Conservation (phyloP, 2,888 invertebrate species). For the Leptopterna dolabrata region DNA sequence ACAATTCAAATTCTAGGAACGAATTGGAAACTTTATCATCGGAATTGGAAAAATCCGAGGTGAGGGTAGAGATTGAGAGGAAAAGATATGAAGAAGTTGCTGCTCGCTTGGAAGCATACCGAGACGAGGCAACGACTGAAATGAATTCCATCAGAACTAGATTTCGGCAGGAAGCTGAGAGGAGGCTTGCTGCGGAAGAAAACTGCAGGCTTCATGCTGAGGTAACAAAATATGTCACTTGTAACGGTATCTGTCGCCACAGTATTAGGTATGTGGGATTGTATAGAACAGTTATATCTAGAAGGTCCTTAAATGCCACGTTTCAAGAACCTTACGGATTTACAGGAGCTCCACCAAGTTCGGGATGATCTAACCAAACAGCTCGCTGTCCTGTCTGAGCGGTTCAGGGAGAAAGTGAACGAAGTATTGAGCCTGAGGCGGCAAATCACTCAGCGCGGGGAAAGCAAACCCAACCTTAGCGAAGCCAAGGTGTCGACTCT, state of each 20-base stretch:
- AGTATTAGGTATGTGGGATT: too few relatives aligned
- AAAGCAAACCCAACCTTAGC: not conserved
- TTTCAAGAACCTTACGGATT: not conserved
- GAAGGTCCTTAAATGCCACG: too few relatives aligned
- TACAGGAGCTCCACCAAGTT: conserved; percentile 71
- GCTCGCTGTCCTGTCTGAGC: conserved; percentile 68
- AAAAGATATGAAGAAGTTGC: conserved; percentile 69
- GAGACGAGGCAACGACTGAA: conserved; percentile 68
- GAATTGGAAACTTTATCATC: conserved; percentile 73
- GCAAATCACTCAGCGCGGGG: conserved; percentile 67
- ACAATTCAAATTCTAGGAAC: conserved; percentile 65
- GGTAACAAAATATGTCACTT: conserved; percentile 64
- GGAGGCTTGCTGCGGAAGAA: conserved; percentile 67
- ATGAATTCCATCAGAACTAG: conserved; percentile 69
- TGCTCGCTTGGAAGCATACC: conserved; percentile 64
- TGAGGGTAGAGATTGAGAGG: conserved; percentile 67
- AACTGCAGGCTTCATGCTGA: conserved; percentile 68
- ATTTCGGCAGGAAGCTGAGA: conserved; percentile 67
- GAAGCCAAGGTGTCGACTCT: conserved; percentile 66
- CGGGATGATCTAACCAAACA: conserved; percentile 71
- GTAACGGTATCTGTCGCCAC: too few relatives aligned
- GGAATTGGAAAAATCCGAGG: conserved; percentile 71
- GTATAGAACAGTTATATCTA: too few relatives aligned
- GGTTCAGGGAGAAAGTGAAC: conserved; percentile 71
- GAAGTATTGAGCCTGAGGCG: conserved; percentile 72